phyloP scores from a whole-genome alignment of 2,113 vertebrate species.

The Bubo blakistoni region DNA sequence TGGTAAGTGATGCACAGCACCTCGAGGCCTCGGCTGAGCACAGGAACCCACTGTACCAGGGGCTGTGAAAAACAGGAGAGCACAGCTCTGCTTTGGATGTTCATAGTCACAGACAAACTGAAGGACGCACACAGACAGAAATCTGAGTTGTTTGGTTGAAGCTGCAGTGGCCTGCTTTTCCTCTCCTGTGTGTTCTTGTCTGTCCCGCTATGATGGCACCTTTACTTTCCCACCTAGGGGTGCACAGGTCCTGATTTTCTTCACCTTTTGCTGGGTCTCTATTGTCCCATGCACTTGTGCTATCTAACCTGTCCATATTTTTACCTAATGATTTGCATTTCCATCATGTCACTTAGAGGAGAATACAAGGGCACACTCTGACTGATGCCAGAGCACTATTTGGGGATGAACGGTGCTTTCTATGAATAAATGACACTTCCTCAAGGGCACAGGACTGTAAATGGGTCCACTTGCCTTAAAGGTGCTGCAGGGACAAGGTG shows the following conservation, averaged over 20 bases:
- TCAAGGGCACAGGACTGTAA: background rate
- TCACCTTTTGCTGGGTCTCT: background rate
- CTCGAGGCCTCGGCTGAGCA: background rate
- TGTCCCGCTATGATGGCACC: background rate
- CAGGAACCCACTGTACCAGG: background rate
- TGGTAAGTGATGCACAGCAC: background rate
- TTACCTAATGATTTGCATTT: background rate
- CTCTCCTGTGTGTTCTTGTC: background rate
- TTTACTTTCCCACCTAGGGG: background rate
- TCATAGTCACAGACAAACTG: background rate
- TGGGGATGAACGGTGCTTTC: background rate
- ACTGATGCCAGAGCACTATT: background rate
- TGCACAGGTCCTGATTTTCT: background rate
- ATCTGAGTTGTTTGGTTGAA: rapidly evolving
- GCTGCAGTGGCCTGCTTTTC: background rate
- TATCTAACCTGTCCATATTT: background rate
- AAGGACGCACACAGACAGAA: background rate
- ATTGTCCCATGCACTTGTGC: background rate
- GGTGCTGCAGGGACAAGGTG: background rate
- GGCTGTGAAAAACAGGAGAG: background rate
- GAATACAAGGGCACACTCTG: background rate
- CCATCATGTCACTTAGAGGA: background rate
- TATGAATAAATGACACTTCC: background rate
- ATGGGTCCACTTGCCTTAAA: background rate
- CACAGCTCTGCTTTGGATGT: background rate